phyloP scores from a whole-genome alignment of 2,888 invertebrate species.

The Blera fallax region DNA sequence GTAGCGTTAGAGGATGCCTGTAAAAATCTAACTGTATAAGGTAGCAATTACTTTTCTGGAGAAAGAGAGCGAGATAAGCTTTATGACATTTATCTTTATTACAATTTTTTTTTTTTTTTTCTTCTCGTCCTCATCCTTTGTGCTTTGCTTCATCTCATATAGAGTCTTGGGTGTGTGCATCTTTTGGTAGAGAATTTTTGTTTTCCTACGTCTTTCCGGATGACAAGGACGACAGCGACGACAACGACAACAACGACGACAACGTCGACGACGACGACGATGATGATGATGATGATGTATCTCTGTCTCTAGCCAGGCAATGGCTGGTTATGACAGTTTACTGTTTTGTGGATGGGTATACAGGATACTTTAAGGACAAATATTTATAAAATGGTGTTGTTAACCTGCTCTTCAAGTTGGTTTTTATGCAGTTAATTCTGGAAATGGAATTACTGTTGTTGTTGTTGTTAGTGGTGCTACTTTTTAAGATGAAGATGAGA shows the following conservation, averaged over 20 bases:
- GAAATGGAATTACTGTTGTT: not conserved
- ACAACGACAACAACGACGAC: not conserved
- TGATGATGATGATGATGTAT: constrained; percentile 1
- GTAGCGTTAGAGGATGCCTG: not conserved
- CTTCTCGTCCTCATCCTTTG: not conserved
- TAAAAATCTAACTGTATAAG: constrained; percentile 37
- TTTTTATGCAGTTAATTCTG: not conserved
- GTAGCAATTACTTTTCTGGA: constrained; percentile 57
- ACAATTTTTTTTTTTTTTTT: not conserved
- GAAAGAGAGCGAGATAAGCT: constrained; percentile 55
- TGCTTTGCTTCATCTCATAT: not conserved
- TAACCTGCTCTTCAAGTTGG: not conserved
- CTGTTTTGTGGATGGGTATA: not conserved
- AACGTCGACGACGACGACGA: not conserved
- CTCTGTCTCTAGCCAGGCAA: not conserved
- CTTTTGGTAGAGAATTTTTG: not conserved
- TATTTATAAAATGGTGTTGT: constrained; percentile 18
- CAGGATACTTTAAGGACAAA: constrained; percentile 7
- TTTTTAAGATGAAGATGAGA: not conserved
- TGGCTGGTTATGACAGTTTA: constrained; percentile 23
- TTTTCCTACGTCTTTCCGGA: constrained; percentile 4
- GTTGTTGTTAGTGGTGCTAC: not conserved
- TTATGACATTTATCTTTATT: constrained; percentile 68
- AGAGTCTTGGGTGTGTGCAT: constrained; percentile 22
- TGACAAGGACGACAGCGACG: constrained; percentile 14